A percentile compares a stretch with the other conserved stretches of the same genome.
Evolutionary conservation across 2,113 vertebrate species (phyloP).

Genomic region (Crotophaga sulcirostris): DNA sequence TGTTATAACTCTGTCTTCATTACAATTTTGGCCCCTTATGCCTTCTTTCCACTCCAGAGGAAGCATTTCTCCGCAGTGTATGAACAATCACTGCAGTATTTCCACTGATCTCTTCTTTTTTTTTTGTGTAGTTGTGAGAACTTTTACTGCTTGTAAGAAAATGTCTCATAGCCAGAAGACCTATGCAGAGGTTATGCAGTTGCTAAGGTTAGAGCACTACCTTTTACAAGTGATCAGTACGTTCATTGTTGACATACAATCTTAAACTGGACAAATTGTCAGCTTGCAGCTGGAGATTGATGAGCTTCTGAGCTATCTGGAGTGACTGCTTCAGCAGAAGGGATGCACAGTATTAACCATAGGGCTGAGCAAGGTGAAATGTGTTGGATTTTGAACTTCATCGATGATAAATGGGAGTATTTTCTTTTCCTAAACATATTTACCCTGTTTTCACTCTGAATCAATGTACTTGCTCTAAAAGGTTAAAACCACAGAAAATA

Average conservation of each 20-base stretch:
- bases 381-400: not conserved
- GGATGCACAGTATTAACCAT: not conserved
- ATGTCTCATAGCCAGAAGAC: not conserved
- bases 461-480: not conserved
- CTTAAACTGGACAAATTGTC: not conserved
- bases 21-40: conserved; percentile 61
- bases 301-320: not conserved
- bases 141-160: not conserved
- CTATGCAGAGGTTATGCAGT: not conserved
- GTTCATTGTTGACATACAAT: not conserved
- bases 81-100: not conserved
- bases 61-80: not conserved
- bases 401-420: not conserved
- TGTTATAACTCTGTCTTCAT: conserved; percentile 59
- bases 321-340: not conserved
- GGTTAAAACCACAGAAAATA: not conserved
- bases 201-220: not conserved
- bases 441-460: not conserved
- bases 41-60: conserved; percentile 45
- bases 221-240: not conserved
- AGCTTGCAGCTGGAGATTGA: not conserved
- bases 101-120: not conserved
- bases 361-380: not conserved
- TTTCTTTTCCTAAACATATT: not conserved
- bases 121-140: not conserved